These are phyloP conservation scores for Microtus pennsylvanicus DNA, from an alignment of 2,113 vertebrate genomes.

Conservation along the genomic window DNA sequence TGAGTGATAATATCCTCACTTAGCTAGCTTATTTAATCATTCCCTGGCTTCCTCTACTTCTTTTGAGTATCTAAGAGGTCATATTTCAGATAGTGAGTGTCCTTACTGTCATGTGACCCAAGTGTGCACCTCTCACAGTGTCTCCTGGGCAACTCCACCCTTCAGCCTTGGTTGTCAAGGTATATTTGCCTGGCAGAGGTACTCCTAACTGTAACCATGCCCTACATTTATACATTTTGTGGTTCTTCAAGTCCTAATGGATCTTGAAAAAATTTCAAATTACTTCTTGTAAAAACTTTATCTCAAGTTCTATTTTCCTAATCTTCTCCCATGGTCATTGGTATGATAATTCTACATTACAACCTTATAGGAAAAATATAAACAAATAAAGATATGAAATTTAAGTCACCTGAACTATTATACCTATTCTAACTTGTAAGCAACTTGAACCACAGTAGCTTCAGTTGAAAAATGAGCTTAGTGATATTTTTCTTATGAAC, in stretches of 20 bases:
- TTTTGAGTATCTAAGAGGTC: not conserved
- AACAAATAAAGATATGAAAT: not conserved
- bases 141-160: not conserved
- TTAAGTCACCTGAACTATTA: not conserved
- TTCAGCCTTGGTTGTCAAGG: not conserved
- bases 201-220: not conserved
- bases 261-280: not conserved
- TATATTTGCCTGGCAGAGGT: not conserved
- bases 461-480: not conserved
- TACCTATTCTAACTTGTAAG: not conserved
- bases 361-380: not conserved
- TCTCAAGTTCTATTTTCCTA: constrained; percentile 34
- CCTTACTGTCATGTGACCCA: not conserved
- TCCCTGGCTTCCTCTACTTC: not conserved
- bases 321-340: not conserved
- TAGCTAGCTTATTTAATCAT: not conserved
- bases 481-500: not conserved
- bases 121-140: not conserved
- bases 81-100: not conserved
- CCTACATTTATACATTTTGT: not conserved
- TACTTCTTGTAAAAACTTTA: not conserved
- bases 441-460: not conserved
- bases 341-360: not conserved
- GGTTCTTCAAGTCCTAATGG: not conserved
- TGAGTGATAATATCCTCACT: not conserved